These are phyloP conservation scores for Lophura nycthemera DNA, from an alignment of 2,113 vertebrate species.

Conservation along the genomic window DNA sequence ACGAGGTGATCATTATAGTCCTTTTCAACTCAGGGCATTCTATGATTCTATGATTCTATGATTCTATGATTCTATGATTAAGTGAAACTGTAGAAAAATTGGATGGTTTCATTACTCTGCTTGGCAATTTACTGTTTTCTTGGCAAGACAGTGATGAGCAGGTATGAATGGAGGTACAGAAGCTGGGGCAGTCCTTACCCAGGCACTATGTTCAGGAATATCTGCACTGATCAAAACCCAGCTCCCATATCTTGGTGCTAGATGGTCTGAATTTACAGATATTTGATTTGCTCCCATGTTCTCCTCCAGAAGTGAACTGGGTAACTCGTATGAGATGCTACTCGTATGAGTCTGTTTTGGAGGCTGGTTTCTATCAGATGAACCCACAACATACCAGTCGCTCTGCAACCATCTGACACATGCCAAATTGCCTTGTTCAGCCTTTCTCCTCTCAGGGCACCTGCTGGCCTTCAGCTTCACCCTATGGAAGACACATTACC, in stretches of 20 bases:
- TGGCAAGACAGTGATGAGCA: neutral
- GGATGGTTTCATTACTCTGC: neutral
- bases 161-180: neutral
- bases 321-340: neutral
- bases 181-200: neutral
- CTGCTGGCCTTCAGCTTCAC: neutral
- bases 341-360: neutral
- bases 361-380: fast-evolving
- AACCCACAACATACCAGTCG: neutral
- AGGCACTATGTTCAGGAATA: neutral
- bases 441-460: neutral
- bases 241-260: neutral
- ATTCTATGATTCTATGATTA: neutral
- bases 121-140: neutral
- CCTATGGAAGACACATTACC: fast-evolving
- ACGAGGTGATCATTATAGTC: too few species aligned
- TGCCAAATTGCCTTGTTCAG: neutral
- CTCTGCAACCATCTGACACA: fast-evolving
- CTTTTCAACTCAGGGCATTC: too few species aligned
- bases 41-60: too few species aligned
- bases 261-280: neutral
- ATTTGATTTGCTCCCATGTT: neutral
- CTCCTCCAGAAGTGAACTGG: neutral
- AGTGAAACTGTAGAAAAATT: neutral
- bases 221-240: neutral